Conservation (phyloP, 2,797 vertebrate genomes). For the Ctenopoma kingsleyae region DNA sequence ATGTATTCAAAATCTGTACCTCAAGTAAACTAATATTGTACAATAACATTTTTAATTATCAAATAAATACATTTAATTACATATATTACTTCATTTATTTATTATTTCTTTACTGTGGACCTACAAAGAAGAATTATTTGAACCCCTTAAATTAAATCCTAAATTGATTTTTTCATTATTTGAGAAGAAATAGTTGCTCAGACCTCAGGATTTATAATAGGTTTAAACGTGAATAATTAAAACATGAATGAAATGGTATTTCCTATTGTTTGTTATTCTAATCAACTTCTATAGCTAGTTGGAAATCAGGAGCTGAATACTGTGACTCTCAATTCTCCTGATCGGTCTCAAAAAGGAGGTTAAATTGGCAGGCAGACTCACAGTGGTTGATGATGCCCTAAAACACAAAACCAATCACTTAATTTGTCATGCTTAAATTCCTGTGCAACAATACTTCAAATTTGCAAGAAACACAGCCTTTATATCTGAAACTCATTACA, state of each 20-base stretch:
- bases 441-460: slow-evolving; percentile 61
- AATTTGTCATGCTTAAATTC: slow-evolving; percentile 67
- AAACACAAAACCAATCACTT: slow-evolving; percentile 66
- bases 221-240: slow-evolving; percentile 25
- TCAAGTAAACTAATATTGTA: slow-evolving; percentile 49
- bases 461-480: slow-evolving; percentile 59
- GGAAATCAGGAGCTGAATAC: slow-evolving; percentile 17
- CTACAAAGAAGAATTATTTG: slow-evolving; percentile 34
- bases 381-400: slow-evolving; percentile 44
- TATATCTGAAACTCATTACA: slow-evolving; percentile 78
- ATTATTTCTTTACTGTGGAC: slow-evolving; percentile 38
- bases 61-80: slow-evolving; percentile 5
- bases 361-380: slow-evolving; percentile 39
- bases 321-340: slow-evolving; percentile 14
- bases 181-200: slow-evolving; percentile 20
- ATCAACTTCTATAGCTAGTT: slow-evolving; percentile 33
- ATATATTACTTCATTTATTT: neutral
- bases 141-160: slow-evolving; percentile 27
- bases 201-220: slow-evolving; percentile 13
- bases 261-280: slow-evolving; percentile 17
- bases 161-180: slow-evolving; percentile 15
- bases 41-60: slow-evolving; percentile 51
- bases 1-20: slow-evolving; percentile 63
- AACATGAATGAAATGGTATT: neutral
- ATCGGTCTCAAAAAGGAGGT: slow-evolving; percentile 31